These are phyloP conservation scores for Sternarchorhynchus goeldii DNA, from an alignment of 2,797 vertebrate species.

Conservation along the genomic window DNA sequence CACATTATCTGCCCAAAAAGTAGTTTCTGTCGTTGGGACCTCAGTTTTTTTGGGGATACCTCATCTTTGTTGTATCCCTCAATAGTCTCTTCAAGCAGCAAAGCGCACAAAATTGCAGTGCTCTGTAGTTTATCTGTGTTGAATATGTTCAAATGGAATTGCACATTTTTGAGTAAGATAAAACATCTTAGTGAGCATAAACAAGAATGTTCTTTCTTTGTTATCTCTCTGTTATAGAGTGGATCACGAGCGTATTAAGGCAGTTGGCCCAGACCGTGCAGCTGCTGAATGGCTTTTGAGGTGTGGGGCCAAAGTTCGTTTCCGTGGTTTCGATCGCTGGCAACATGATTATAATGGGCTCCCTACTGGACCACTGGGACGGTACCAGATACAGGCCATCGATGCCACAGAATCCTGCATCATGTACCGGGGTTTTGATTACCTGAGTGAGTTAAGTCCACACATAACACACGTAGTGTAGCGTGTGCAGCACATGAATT, in stretches of 20 bases:
- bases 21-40: not conserved
- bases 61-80: no score
- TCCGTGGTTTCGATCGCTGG: slow-evolving; percentile 85
- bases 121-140: not conserved
- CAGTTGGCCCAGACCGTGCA: slow-evolving; percentile 86
- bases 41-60: no score
- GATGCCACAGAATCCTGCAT: slow-evolving; percentile 94
- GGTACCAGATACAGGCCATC: slow-evolving; percentile 89
- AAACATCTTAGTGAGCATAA: not conserved
- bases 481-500: no score
- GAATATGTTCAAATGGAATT: not conserved
- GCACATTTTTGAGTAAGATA: not conserved
- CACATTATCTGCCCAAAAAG: not conserved
- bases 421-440: slow-evolving; percentile 91
- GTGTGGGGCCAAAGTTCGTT: slow-evolving; percentile 89
- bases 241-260: slow-evolving; percentile 87
- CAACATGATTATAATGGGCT: slow-evolving; percentile 92
- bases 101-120: no score
- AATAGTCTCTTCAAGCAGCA: no score
- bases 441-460: slow-evolving; percentile 81
- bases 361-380: slow-evolving; percentile 83
- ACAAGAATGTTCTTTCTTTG: not conserved
- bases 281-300: slow-evolving; percentile 95
- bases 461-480: not conserved
- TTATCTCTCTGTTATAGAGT: slow-evolving; percentile 74